A percentile compares a stretch with the other conserved stretches of the same genome.
phyloP scores from a whole-genome alignment of 2,113 vertebrate genomes.

The Megalops atlanticus region DNA sequence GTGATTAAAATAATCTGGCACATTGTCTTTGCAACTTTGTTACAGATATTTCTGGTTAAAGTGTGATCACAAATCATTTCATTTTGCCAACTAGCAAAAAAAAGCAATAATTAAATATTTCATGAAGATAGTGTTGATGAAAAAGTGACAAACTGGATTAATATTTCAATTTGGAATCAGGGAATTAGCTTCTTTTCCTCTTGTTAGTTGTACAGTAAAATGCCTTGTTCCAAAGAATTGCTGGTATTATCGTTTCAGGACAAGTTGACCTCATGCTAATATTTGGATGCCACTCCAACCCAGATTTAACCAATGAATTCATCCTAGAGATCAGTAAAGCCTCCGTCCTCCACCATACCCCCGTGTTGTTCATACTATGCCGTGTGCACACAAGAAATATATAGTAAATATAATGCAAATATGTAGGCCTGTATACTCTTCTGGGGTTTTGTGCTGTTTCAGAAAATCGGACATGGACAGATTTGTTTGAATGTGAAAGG shows the following conservation, averaged over 20 bases:
- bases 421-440: constrained; percentile 41
- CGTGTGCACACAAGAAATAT: constrained; percentile 77
- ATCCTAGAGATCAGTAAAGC: constrained; percentile 37
- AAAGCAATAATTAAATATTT: constrained; percentile 1
- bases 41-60: neutral
- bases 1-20: neutral
- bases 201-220: constrained; percentile 67
- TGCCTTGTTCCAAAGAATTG: constrained; percentile 73
- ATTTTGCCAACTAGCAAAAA: neutral
- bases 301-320: neutral
- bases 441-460: constrained; percentile 52
- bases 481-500: constrained; percentile 88
- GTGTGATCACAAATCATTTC: neutral
- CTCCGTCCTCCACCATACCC: constrained; percentile 26
- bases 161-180: constrained; percentile 64
- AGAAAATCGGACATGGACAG: constrained; percentile 57
- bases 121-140: constrained; percentile 2
- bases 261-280: constrained; percentile 17
- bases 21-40: neutral
- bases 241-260: constrained; percentile 40
- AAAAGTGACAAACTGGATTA: constrained; percentile 1
- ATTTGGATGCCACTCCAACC: neutral
- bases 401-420: constrained; percentile 78
- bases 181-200: constrained; percentile 70
- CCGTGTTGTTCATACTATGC: constrained; percentile 51